Conservation (phyloP, 2,113 vertebrate species). For the Rhinoptilus africanus region DNA sequence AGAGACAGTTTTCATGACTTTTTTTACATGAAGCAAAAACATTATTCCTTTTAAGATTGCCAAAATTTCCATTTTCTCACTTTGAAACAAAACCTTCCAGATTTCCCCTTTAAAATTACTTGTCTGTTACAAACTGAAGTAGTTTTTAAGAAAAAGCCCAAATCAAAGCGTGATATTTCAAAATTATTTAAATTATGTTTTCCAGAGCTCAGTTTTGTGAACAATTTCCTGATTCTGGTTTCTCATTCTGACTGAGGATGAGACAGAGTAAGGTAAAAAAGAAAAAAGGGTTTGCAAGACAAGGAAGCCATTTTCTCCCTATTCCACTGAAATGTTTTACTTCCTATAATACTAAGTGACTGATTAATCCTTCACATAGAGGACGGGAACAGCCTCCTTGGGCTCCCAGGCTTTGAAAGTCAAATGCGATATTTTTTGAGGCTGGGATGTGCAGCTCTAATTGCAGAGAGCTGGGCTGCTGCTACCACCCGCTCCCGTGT, state of each 20-base stretch:
- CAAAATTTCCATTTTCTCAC: slow-evolving; percentile 51
- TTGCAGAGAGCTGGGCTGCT: not conserved
- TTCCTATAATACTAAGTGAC: not conserved
- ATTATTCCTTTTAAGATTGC: slow-evolving; percentile 46
- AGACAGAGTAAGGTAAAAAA: not conserved
- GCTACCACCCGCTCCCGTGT: not conserved
- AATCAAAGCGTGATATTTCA: slow-evolving; percentile 31
- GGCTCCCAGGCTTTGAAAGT: not conserved
- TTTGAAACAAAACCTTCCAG: slow-evolving; percentile 56
- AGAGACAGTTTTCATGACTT: slow-evolving; percentile 27
- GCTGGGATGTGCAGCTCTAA: not conserved
- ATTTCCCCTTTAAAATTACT: slow-evolving; percentile 36
- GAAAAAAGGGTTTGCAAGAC: not conserved
- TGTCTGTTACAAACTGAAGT: slow-evolving; percentile 23
- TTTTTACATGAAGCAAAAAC: slow-evolving; percentile 6
- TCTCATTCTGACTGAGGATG: not conserved
- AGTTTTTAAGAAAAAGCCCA: not conserved
- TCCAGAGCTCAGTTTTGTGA: not conserved
- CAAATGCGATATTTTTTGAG: not conserved
- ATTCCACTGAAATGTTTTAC: not conserved
- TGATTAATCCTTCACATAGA: not conserved
- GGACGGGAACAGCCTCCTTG: not conserved
- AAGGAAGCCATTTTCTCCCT: not conserved
- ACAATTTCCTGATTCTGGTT: not conserved
- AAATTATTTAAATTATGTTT: slow-evolving; percentile 35